Percentiles rank a stretch among this genome's conserved stretches.
These are phyloP conservation scores for Lissocephala sabroskyi DNA, from an alignment of 2,888 invertebrate species.

Conservation along the genomic window DNA sequence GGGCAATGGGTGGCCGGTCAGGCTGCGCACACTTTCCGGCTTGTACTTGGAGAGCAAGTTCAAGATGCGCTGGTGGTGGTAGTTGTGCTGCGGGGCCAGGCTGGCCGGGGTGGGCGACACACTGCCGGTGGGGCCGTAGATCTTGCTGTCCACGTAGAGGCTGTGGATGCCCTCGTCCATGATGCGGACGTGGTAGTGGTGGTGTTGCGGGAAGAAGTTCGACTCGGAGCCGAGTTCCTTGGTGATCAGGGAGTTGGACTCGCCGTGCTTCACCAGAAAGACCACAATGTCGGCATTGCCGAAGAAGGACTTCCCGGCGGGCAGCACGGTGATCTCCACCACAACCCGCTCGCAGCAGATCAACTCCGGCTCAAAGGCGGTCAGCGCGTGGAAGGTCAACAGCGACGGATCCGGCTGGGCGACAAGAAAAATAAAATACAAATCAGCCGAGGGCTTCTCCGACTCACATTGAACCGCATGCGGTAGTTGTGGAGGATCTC, in stretches of 20 bases:
- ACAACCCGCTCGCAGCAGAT: conserved; percentile 35
- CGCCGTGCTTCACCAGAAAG: conserved; percentile 31
- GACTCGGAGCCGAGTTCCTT: conserved; percentile 41
- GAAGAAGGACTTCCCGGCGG: conserved; percentile 31
- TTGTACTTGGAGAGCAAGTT: conserved; percentile 29
- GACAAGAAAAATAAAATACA: too few species aligned
- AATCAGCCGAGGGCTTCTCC: neutral
- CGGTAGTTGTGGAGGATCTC: conserved; percentile 24
- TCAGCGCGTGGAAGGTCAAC: conserved; percentile 38
- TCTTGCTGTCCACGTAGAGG: conserved; percentile 37
- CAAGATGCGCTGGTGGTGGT: conserved; percentile 29
- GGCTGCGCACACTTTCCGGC: conserved; percentile 25
- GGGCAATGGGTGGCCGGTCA: conserved; percentile 32
- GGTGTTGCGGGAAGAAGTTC: conserved; percentile 38
- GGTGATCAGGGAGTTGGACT: conserved; percentile 30
- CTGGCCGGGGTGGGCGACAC: neutral
- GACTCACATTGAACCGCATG: conserved; percentile 31
- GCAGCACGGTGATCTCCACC: conserved; percentile 35
- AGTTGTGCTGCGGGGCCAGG: conserved; percentile 2
- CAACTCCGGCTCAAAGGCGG: conserved; percentile 39
- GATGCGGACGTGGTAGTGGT: conserved; percentile 38
- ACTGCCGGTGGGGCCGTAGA: conserved; percentile 7
- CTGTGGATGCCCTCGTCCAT: conserved; percentile 41
- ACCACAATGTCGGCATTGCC: conserved; percentile 30
- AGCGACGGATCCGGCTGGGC: conserved; percentile 27